Percentiles rank a stretch among this genome's conserved stretches.
Evolutionary conservation across 2,888 invertebrate species (phyloP).

Genomic region (Polyommatus iphigenia): DNA sequence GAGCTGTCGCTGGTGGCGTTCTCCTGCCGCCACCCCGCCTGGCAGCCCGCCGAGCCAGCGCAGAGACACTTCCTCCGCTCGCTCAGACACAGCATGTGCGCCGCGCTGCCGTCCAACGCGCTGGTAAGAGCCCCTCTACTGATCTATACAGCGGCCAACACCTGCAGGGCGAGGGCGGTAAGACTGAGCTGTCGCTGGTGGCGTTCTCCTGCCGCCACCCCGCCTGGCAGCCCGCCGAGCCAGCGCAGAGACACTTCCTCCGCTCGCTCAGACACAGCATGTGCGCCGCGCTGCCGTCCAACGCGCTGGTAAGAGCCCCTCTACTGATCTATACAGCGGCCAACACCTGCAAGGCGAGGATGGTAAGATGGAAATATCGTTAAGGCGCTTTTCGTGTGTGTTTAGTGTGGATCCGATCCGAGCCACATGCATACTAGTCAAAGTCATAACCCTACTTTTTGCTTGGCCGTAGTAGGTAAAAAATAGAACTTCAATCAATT

Average conservation of each 20-base stretch:
- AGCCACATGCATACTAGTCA: conserved; percentile 51
- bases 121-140: conserved; percentile 50
- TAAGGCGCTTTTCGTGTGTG: conserved; percentile 91
- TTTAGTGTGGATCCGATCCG: conserved; percentile 89
- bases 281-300: conserved; percentile 63
- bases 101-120: conserved; percentile 62
- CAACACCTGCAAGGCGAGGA: conserved; percentile 85
- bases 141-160: conserved; percentile 64
- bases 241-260: conserved; percentile 86
- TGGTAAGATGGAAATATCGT: conserved; percentile 97
- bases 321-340: neutral
- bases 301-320: conserved; percentile 55
- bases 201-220: conserved; percentile 98
- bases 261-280: conserved; percentile 83
- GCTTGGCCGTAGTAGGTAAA: too few species aligned
- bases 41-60: conserved; percentile 89
- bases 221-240: conserved; percentile 91
- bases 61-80: conserved; percentile 87
- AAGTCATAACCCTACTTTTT: too few species aligned
- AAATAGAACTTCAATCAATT: too few species aligned
- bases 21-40: conserved; percentile 95
- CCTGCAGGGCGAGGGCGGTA: conserved; percentile 92
- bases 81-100: conserved; percentile 79
- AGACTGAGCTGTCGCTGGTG: conserved; percentile 96
- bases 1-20: conserved; percentile 98